phyloP scores from a whole-genome alignment of 1,140 invertebrate species.

The Heliconius nattereri region DNA sequence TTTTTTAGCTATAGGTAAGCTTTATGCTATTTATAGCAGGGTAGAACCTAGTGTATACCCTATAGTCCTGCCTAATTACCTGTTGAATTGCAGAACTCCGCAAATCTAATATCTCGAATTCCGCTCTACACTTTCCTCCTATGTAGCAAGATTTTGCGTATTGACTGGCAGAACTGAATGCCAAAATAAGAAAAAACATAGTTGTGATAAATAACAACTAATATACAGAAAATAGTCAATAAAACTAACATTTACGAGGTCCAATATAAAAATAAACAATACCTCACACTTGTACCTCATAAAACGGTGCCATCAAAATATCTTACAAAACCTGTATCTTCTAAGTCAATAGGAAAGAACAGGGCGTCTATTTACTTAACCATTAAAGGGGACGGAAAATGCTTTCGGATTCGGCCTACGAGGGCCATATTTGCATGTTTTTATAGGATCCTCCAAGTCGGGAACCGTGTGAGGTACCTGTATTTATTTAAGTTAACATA shows the following conservation, averaged over 20 bases:
- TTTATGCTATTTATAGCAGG: too few relatives aligned
- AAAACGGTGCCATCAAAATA: not conserved
- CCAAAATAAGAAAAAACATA: too few relatives aligned
- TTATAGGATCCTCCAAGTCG: slow-evolving; percentile 39
- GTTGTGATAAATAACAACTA: not conserved
- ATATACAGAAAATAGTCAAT: not conserved
- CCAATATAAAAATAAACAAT: not conserved
- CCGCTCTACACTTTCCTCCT: too few relatives aligned
- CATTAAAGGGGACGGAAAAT: slow-evolving; percentile 44
- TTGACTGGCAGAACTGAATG: too few relatives aligned
- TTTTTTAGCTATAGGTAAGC: too few relatives aligned
- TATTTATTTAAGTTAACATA: not conserved
- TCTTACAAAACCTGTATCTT: not conserved
- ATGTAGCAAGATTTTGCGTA: too few relatives aligned
- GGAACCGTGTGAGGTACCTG: not conserved
- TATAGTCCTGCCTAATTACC: too few relatives aligned
- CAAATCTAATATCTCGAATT: too few relatives aligned
- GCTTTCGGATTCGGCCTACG: slow-evolving; percentile 47
- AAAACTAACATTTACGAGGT: not conserved
- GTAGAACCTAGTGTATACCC: too few relatives aligned
- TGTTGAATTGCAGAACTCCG: too few relatives aligned
- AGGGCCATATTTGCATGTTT: slow-evolving; percentile 45
- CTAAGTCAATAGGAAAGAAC: slow-evolving; percentile 45
- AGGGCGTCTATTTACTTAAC: slow-evolving; percentile 44
- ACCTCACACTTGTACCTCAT: not conserved